Evolutionary conservation across 2,888 invertebrate genomes (phyloP).

Genomic region (Tetranychus piercei): DNA sequence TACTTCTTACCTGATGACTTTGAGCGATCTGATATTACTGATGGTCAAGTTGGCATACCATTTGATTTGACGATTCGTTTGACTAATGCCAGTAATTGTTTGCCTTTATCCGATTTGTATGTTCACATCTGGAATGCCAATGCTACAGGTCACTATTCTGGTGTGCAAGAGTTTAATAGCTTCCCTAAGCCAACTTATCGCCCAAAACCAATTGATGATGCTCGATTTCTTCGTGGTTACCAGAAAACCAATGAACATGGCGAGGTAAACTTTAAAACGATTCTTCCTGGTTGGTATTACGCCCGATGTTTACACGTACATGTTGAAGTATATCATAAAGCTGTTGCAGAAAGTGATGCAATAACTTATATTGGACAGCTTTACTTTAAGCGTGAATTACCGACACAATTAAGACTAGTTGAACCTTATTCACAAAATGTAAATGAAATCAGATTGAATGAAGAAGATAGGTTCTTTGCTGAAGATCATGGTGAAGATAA

Average conservation of each 20-base stretch:
- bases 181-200: not conserved
- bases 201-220: constrained; percentile 12
- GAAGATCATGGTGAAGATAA: too few relatives aligned
- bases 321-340: not conserved
- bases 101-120: not conserved
- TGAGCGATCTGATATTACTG: not conserved
- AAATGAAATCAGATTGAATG: not conserved
- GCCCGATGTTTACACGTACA: constrained; percentile 4
- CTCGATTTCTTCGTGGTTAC: constrained; percentile 17
- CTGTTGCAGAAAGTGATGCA: not conserved
- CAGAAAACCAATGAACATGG: constrained; percentile 19
- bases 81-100: not conserved
- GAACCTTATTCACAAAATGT: not conserved
- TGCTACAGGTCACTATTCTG: constrained; percentile 6
- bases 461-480: too few relatives aligned
- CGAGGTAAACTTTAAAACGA: constrained; percentile 15
- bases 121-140: constrained; percentile 2
- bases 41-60: not conserved
- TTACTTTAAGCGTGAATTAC: constrained; percentile 5
- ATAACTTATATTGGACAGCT: constrained; percentile 10
- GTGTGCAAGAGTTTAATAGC: not conserved
- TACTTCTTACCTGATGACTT: constrained; percentile 1
- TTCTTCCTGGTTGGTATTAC: constrained; percentile 17
- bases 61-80: not conserved
- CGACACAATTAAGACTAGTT: not conserved